phyloP scores from a whole-genome alignment of 2,888 invertebrate species.

The Microdon myrmicae region DNA sequence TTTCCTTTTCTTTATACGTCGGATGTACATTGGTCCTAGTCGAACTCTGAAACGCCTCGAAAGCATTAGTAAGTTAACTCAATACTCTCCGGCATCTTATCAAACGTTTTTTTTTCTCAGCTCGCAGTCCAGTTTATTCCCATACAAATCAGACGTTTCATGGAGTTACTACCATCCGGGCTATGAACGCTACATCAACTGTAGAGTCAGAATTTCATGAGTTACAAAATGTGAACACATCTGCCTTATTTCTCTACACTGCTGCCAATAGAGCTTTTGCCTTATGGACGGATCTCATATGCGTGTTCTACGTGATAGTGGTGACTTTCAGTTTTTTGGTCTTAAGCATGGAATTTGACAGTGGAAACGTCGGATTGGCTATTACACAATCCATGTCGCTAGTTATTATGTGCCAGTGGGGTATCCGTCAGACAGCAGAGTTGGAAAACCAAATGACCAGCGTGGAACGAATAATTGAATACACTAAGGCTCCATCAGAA shows the following conservation, averaged over 20 bases:
- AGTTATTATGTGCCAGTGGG: slow-evolving; percentile 83
- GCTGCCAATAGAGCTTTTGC: slow-evolving; percentile 92
- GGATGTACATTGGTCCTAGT: slow-evolving; percentile 69
- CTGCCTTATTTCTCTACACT: slow-evolving; percentile 83
- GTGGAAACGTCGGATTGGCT: slow-evolving; percentile 77
- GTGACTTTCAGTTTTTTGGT: slow-evolving; percentile 88
- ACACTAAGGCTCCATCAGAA: slow-evolving; percentile 76
- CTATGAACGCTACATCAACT: slow-evolving; percentile 74
- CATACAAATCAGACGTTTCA: slow-evolving; percentile 80
- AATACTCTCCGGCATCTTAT: neutral
- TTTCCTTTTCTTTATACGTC: slow-evolving; percentile 72
- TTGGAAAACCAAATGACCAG: slow-evolving; percentile 84
- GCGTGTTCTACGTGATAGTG: slow-evolving; percentile 83
- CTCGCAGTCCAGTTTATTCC: slow-evolving; percentile 81
- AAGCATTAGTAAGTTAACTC: slow-evolving; percentile 61
- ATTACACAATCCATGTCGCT: slow-evolving; percentile 78
- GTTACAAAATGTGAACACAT: slow-evolving; percentile 76
- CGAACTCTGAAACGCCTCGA: slow-evolving; percentile 69
- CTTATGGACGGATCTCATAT: slow-evolving; percentile 89
- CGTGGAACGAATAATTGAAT: slow-evolving; percentile 86
- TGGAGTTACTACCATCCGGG: slow-evolving; percentile 80
- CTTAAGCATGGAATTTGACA: slow-evolving; percentile 65
- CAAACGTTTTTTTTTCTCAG: slow-evolving; percentile 64
- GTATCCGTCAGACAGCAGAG: slow-evolving; percentile 87
- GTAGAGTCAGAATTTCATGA: slow-evolving; percentile 74